Conservation (phyloP, 2,113 vertebrate species). For the Benitochromis conjunctus region DNA sequence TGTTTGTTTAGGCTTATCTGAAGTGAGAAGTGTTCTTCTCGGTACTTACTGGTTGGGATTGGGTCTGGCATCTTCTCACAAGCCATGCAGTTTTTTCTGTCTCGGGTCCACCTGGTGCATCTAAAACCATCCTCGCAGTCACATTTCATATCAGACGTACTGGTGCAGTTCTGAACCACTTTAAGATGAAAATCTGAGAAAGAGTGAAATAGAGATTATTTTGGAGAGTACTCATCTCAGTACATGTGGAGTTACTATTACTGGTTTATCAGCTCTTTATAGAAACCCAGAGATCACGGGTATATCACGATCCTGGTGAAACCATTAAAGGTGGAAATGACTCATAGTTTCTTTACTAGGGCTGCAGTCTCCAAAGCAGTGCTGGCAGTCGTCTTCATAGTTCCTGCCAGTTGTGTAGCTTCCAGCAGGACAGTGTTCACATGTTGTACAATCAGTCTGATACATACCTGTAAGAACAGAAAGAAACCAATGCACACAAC, state of each 20-base stretch:
- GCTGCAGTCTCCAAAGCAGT: constrained; percentile 61
- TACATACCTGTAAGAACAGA: constrained; percentile 35
- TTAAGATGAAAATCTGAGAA: constrained; percentile 35
- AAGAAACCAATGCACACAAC: neutral
- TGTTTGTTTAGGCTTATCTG: neutral
- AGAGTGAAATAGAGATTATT: neutral
- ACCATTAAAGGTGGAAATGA: neutral
- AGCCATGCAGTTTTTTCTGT: constrained; percentile 1
- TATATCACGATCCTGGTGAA: neutral
- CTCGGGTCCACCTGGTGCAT: accelerated
- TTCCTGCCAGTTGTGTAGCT: constrained; percentile 27
- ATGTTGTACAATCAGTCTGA: neutral
- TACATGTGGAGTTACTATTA: neutral
- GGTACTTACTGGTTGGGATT: constrained; percentile 15
- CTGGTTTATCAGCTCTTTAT: neutral
- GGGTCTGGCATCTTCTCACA: neutral
- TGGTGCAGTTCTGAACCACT: constrained; percentile 38
- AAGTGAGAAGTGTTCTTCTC: neutral
- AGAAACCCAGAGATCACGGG: neutral
- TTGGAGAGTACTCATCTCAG: accelerated
- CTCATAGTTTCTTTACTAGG: constrained; percentile 34
- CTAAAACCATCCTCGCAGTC: constrained; percentile 30
- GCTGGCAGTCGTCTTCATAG: constrained; percentile 28
- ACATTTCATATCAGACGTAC: constrained; percentile 21
- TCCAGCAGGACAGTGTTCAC: constrained; percentile 14